phyloP scores from a whole-genome alignment of 2,113 vertebrate species.

The Clarias batrachus region DNA sequence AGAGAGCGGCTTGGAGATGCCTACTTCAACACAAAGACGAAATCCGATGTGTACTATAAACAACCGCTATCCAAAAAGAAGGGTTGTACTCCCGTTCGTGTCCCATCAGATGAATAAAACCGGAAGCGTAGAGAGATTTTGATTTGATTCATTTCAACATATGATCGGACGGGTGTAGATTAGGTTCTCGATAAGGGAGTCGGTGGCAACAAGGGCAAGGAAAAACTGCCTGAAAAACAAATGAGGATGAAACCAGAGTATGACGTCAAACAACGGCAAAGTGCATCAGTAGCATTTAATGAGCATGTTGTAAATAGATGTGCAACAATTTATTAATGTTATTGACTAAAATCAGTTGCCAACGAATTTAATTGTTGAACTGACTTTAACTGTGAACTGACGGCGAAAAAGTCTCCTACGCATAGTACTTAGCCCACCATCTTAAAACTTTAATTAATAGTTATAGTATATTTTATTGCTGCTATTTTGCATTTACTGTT shows the following conservation, averaged over 20 bases:
- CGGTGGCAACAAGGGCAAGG: no score
- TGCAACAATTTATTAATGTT: no score
- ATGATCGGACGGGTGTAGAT: background rate
- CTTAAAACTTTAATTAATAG: no score
- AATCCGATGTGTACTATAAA: background rate
- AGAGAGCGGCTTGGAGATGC: background rate
- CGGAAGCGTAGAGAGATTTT: background rate
- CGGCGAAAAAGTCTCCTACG: no score
- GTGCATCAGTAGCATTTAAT: background rate
- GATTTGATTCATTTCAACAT: background rate
- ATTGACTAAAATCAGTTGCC: no score
- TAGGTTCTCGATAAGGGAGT: background rate
- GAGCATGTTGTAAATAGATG: background rate
- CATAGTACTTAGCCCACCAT: no score
- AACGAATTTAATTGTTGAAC: no score
- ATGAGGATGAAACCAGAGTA: background rate
- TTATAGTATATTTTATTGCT: no score
- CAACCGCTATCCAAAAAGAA: background rate
- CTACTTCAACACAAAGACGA: constrained; percentile 1
- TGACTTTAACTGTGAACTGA: no score
- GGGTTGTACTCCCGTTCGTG: background rate
- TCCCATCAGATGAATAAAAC: background rate
- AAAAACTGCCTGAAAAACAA: background rate
- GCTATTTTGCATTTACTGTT: no score
- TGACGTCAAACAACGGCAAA: background rate